phyloP scores from a whole-genome alignment of 2,888 invertebrate genomes.

The Colostygia pectinataria region DNA sequence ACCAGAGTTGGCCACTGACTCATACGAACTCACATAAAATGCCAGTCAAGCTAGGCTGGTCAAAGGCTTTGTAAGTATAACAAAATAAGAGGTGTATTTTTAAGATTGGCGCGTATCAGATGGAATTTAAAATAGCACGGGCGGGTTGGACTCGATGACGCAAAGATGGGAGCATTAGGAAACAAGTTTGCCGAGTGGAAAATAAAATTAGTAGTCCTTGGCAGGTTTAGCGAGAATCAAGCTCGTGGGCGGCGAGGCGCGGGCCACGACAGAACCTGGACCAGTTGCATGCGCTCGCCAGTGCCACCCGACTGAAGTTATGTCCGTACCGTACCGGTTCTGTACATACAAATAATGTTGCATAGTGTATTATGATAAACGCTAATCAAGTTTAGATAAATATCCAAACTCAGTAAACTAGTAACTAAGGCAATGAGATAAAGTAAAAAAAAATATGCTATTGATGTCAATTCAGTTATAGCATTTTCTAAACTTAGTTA shows the following conservation, averaged over 20 bases:
- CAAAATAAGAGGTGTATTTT: slow-evolving; percentile 5
- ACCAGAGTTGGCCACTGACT: too few relatives aligned
- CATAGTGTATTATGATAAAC: too few relatives aligned
- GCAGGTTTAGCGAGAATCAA: slow-evolving; percentile 64
- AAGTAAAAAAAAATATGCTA: too few relatives aligned
- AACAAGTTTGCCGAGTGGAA: slow-evolving; percentile 68
- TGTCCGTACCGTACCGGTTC: slow-evolving; percentile 12
- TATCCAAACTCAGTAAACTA: too few relatives aligned
- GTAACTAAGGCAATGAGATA: too few relatives aligned
- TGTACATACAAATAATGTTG: slow-evolving; percentile 5
- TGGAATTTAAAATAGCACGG: slow-evolving; percentile 25
- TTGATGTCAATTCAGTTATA: too few relatives aligned
- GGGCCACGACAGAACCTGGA: slow-evolving; percentile 25
- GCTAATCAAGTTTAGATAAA: too few relatives aligned
- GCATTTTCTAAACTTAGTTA: too few relatives aligned
- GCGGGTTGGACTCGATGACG: slow-evolving; percentile 36
- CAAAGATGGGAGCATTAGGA: slow-evolving; percentile 53
- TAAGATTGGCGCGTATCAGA: slow-evolving; percentile 18
- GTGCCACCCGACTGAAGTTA: slow-evolving; percentile 10
- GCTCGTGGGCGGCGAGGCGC: slow-evolving; percentile 60
- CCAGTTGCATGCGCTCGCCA: slow-evolving; percentile 22
- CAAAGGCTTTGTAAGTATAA: not conserved
- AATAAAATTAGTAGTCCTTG: slow-evolving; percentile 66
- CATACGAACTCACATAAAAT: too few relatives aligned
- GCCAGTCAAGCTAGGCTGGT: too few relatives aligned